Evolutionary conservation across 2,113 vertebrate genomes (phyloP).

Genomic region (Siniperca chuatsi): DNA sequence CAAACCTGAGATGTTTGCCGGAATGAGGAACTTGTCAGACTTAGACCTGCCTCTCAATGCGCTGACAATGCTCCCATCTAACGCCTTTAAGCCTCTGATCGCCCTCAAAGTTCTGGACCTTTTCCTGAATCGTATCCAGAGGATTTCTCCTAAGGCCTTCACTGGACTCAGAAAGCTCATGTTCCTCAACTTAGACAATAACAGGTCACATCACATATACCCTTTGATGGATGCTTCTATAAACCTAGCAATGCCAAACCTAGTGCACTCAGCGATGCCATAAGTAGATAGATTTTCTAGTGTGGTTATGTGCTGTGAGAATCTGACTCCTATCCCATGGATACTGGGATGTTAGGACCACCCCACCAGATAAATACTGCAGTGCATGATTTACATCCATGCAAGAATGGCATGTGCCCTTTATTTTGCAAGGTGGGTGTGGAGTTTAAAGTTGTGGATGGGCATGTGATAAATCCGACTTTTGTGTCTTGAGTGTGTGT

Average conservation of each 20-base stretch:
- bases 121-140: constrained; percentile 82
- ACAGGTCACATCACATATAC: constrained; percentile 68
- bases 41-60: constrained; percentile 82
- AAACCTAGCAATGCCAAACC: neutral
- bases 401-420: neutral
- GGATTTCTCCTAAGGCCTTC: constrained; percentile 81
- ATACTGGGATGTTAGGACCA: neutral
- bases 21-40: constrained; percentile 84
- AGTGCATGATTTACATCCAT: neutral
- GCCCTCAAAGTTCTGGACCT: constrained; percentile 85
- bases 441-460: neutral
- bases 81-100: constrained; percentile 81
- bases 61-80: constrained; percentile 73
- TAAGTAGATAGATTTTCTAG: neutral
- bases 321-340: neutral
- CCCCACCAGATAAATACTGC: neutral
- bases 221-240: neutral
- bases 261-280: neutral
- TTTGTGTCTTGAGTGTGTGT: neutral
- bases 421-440: neutral
- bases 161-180: constrained; percentile 80
- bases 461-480: neutral
- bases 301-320: neutral
- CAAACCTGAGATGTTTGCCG: constrained; percentile 79
- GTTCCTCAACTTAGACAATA: constrained; percentile 86